Percentiles rank a stretch among this genome's conserved stretches.
Conservation (phyloP, 2,797 vertebrate genomes). For the Ceyx erithaca region DNA sequence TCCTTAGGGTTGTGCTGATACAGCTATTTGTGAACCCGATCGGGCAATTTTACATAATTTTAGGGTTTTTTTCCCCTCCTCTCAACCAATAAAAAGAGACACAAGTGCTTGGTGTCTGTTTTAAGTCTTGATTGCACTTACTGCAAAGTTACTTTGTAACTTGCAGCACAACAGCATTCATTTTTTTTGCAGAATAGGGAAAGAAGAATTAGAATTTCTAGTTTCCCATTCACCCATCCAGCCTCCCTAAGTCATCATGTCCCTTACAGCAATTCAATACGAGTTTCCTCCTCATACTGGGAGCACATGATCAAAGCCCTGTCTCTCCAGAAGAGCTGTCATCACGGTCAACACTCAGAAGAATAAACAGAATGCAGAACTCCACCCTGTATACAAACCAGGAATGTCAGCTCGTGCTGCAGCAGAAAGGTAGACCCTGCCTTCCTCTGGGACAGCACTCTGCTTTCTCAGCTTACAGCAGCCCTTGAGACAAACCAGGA, state of each 20-base stretch:
- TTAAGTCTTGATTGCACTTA: not conserved
- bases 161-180: not conserved
- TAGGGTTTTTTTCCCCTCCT: too few relatives aligned
- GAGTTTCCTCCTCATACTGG: not conserved
- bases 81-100: too few relatives aligned
- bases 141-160: not conserved
- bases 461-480: not conserved
- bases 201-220: not conserved
- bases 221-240: not conserved
- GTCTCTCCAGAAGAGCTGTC: not conserved
- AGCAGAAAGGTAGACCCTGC: slow-evolving; percentile 17
- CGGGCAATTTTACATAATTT: not conserved
- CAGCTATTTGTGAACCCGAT: not conserved
- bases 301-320: not conserved
- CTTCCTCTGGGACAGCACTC: slow-evolving; percentile 1
- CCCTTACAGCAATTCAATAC: not conserved
- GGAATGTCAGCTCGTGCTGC: not conserved
- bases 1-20: not conserved
- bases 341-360: not conserved
- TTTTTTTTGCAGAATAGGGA: not conserved
- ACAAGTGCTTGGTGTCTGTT: not conserved
- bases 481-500: not conserved
- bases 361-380: slow-evolving; percentile 30
- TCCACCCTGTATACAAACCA: slow-evolving; percentile 33
- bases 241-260: not conserved